A percentile compares a stretch with the other conserved stretches of the same genome.
phyloP scores from a whole-genome alignment of 2,797 vertebrate species.

The Gymnopithys bicolor region DNA sequence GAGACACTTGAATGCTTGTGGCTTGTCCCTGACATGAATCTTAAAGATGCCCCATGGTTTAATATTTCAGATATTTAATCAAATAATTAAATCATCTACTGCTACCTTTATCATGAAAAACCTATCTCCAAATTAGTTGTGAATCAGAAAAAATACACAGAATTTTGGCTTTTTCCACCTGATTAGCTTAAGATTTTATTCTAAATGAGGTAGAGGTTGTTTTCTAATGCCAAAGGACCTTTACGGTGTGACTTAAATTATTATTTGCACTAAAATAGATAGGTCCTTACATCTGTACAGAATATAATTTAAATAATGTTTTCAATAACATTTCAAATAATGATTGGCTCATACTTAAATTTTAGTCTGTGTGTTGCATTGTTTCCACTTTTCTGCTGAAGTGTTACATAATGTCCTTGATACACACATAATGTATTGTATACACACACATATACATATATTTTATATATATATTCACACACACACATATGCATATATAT shows the following conservation, averaged over 20 bases:
- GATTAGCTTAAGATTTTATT: not conserved
- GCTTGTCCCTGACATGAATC: not conserved
- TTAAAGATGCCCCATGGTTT: not conserved
- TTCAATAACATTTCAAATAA: not conserved
- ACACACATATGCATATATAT: not conserved
- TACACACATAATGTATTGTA: no score
- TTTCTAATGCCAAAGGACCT: not conserved
- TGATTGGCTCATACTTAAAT: not conserved
- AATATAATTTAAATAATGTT: not conserved
- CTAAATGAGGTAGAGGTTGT: not conserved
- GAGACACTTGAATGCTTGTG: fast-evolving
- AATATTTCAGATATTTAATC: not conserved
- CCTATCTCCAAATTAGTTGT: not conserved
- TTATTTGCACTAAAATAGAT: not conserved
- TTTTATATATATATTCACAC: not conserved
- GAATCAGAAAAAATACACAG: not conserved
- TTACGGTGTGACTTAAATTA: not conserved
- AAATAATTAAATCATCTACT: not conserved
- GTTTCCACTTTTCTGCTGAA: not conserved
- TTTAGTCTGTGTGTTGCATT: not conserved
- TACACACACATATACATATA: no score
- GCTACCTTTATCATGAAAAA: fast-evolving
- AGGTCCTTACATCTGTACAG: not conserved
- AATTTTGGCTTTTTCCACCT: not conserved
- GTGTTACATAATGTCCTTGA: not conserved